A percentile compares a stretch with the other conserved stretches of the same genome.
Evolutionary conservation across 2,888 invertebrate species (phyloP).

Genomic region (Rhingia rostrata): DNA sequence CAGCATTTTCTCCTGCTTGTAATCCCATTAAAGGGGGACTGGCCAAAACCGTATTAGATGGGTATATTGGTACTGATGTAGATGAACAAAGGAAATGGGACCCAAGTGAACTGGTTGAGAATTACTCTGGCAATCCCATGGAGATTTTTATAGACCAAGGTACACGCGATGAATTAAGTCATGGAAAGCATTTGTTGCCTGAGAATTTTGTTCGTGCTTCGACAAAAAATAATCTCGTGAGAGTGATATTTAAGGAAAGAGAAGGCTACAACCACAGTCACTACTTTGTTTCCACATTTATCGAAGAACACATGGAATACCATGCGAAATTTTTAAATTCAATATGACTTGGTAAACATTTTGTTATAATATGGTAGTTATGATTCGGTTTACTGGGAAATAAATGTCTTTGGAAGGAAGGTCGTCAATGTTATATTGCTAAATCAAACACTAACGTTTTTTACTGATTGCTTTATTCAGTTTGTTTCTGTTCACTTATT

Average conservation of each 20-base stretch:
- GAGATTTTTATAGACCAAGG: constrained; percentile 96
- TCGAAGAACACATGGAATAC: constrained; percentile 95
- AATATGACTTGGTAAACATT: too few relatives aligned
- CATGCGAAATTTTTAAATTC: constrained; percentile 90
- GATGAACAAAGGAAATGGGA: constrained; percentile 92
- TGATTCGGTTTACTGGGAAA: too few relatives aligned
- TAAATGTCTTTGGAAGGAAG: too few relatives aligned
- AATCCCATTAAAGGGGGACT: constrained; percentile 93
- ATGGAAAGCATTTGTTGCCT: constrained; percentile 90
- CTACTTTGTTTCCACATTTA: constrained; percentile 94
- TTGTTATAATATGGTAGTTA: too few relatives aligned
- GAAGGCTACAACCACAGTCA: constrained; percentile 98
- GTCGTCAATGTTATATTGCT: too few relatives aligned
- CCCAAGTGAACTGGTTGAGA: constrained; percentile 89
- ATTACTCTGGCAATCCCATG: constrained; percentile 92
- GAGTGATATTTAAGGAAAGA: constrained; percentile 88
- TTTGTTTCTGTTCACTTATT: too few relatives aligned
- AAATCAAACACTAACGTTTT: too few relatives aligned
- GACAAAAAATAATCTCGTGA: constrained; percentile 85
- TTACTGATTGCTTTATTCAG: too few relatives aligned
- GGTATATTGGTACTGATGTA: constrained; percentile 89
- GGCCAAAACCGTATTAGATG: constrained; percentile 93
- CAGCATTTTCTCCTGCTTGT: constrained; percentile 97
- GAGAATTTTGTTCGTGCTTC: constrained; percentile 88
- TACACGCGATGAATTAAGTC: constrained; percentile 90